Evolutionary conservation across 2,113 vertebrate genomes (phyloP), one percentile per base, ranked within the genome.

Genomic region (Butastur rufipennis): DNA sequence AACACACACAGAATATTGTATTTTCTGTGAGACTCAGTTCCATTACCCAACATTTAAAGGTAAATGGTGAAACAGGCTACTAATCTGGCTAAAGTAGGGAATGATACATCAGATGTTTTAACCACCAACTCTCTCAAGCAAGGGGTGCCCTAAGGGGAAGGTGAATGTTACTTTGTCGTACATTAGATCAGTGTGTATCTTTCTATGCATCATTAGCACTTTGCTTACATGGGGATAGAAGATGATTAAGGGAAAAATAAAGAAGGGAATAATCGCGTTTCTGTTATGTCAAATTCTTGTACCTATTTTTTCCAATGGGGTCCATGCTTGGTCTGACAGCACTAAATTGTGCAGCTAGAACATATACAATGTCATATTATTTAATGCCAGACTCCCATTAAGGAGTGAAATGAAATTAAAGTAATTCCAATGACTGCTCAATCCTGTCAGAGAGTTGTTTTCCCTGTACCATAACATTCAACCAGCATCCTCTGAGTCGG

Each of bases 401-500:
- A 62, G 31, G 66, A 73, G 11, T 70, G 48, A 86, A 86, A 90
- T 53, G 66, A 78, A 79, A 82, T 79, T 68, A 47, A 56, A 77
- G 47, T 25, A 2, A 68, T 52, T 53, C 61, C 59, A 58, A 17
- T 42, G 81, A 50, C 77, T 86, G 40, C 75, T 81, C 2, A 4
- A 27, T 66, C 72, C 75, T 72, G 86, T 53, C 56, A 72, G 45
- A 79, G 66, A 27, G 75, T 13, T 72, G 32, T 45, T 45, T 73
- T 56, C 70, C 42, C 34, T 62, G 10, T 13, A 13, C 61, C 42
- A 1, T 8, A 81, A 71, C 27, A 43, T 34, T 58, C 36, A 56
- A 18, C 25, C 68, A 75, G 58, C 50, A 65, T 34, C 56, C 62
- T 56, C n/a, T 0, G 17, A 63, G 47, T 3, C 0, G 0, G 38